A percentile compares a stretch with the other conserved stretches of the same genome.
These are phyloP conservation scores for Stenotaenia linearis DNA, from an alignment of 2,888 invertebrate species.

Conservation along the genomic window DNA sequence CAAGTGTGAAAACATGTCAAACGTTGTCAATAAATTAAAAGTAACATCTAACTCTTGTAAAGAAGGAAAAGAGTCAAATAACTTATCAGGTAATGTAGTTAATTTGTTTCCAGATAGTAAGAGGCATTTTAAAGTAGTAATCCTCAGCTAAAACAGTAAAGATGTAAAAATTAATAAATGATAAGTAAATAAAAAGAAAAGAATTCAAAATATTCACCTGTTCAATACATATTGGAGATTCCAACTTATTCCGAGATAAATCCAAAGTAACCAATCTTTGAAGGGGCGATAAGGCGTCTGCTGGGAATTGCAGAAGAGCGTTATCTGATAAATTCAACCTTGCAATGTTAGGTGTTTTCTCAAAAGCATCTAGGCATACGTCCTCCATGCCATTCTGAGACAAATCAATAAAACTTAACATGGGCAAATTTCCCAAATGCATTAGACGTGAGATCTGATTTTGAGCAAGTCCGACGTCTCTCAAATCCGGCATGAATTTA, in stretches of 20 bases:
- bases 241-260: neutral
- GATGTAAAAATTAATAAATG: no score
- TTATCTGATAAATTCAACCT: neutral
- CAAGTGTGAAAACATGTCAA: neutral
- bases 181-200: neutral
- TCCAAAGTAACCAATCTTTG: neutral
- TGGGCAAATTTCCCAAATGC: neutral
- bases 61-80: neutral
- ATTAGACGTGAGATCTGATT: neutral
- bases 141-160: neutral
- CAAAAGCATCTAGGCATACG: neutral
- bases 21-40: neutral
- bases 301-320: neutral
- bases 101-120: neutral
- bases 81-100: neutral
- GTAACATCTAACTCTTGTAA: neutral
- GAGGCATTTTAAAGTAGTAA: neutral
- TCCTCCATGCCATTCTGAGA: neutral
- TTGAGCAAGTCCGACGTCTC: neutral
- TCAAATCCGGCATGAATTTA: neutral
- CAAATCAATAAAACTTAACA: neutral
- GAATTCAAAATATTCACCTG: neutral
- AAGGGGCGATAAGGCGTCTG: neutral
- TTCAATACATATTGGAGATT: neutral
- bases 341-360: neutral